Percentiles rank a stretch among this genome's conserved stretches.
Conservation (phyloP, 2,797 vertebrate species). For the Hippopotamyrus pictus region DNA sequence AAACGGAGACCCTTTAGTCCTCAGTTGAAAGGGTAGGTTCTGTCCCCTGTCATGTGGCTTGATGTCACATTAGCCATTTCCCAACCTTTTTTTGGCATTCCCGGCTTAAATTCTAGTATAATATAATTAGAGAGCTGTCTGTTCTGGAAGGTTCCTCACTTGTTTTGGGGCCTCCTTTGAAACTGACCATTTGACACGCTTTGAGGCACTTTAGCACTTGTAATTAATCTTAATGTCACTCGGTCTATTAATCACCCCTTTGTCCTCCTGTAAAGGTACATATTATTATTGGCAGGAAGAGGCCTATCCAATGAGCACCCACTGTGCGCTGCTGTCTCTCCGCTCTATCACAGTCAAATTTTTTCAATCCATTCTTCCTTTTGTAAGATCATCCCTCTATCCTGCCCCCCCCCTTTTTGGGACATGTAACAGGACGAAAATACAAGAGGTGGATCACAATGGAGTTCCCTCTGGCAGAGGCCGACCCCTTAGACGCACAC, state of each 20-base stretch:
- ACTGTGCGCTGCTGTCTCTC: background rate
- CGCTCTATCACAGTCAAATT: background rate
- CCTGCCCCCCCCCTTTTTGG: background rate
- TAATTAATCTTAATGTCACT: background rate
- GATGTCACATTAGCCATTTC: background rate
- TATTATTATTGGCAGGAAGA: background rate
- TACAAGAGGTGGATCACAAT: background rate
- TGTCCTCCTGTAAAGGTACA: constrained; percentile 3
- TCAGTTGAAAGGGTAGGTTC: background rate
- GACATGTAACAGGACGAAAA: background rate
- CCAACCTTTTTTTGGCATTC: background rate
- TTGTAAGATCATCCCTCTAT: background rate
- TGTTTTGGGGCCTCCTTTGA: background rate
- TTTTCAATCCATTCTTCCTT: background rate
- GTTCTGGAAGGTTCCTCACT: background rate
- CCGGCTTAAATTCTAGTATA: background rate
- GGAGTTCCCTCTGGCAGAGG: background rate
- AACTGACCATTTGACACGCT: background rate
- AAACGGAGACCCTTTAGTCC: background rate
- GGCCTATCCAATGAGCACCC: background rate
- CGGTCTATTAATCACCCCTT: background rate
- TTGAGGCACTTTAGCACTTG: background rate
- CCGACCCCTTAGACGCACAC: background rate
- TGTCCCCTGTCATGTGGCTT: background rate
- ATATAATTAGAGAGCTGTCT: background rate